Evolutionary conservation across 2,888 invertebrate genomes (phyloP).

Genomic region (Tromatobia lineatoria): DNA sequence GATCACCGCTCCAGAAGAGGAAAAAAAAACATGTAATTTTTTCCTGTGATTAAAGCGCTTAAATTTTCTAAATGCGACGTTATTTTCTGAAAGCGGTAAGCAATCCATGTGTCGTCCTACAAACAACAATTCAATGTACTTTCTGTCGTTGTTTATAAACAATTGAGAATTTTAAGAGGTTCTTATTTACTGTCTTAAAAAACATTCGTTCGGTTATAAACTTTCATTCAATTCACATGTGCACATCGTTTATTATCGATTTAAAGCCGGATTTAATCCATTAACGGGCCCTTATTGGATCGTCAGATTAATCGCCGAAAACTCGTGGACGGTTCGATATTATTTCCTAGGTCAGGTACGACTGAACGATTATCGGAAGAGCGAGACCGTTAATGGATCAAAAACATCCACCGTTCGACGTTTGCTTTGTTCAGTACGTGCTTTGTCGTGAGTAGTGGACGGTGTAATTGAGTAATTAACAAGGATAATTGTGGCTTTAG

Average conservation of each 20-base stretch:
- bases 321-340: not conserved
- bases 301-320: conserved; percentile 8
- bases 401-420: conserved; percentile 11
- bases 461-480: conserved; percentile 45
- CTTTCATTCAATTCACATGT: conserved; percentile 40
- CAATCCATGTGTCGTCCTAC: conserved; percentile 9
- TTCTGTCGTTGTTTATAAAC: conserved; percentile 8
- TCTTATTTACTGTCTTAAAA: not conserved
- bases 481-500: conserved; percentile 8
- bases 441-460: conserved; percentile 36
- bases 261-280: conserved; percentile 16
- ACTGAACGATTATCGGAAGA: not conserved
- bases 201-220: conserved; percentile 41
- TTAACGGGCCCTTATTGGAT: conserved; percentile 1
- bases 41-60: not conserved
- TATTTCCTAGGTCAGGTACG: not conserved
- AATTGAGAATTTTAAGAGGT: conserved; percentile 16
- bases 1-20: conserved; percentile 29
- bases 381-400: conserved; percentile 19
- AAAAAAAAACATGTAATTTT: not conserved
- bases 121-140: conserved; percentile 26
- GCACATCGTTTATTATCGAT: conserved; percentile 29
- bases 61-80: not conserved
- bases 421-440: conserved; percentile 35
- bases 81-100: conserved; percentile 20